A percentile compares a stretch with the other conserved stretches of the same genome.
These are phyloP conservation scores for Nymphicus hollandicus DNA, from an alignment of 2,113 vertebrate genomes.

Conservation along the genomic window DNA sequence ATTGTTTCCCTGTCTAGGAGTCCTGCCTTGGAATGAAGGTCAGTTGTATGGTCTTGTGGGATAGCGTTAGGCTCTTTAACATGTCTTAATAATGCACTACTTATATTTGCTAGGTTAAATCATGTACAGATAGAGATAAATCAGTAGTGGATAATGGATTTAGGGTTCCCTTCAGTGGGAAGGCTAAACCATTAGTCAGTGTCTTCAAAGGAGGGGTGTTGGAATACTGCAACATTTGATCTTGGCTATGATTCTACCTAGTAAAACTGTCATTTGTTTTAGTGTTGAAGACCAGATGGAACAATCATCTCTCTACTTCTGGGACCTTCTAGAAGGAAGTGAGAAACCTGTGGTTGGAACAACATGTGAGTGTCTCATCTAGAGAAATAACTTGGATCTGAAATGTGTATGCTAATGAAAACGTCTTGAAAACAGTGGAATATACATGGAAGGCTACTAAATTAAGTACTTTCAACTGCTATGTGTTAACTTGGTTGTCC, in stretches of 20 bases:
- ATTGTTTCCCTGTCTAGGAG: neutral
- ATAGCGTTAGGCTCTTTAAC: neutral
- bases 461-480: neutral
- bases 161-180: neutral
- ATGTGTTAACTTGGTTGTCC: fast-evolving
- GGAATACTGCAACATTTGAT: neutral
- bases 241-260: neutral
- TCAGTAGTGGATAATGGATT: neutral
- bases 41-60: neutral
- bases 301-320: constrained; percentile 81
- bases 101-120: neutral
- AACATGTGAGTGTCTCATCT: constrained; percentile 82
- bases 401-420: neutral
- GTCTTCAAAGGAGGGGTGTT: neutral
- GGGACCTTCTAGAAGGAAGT: constrained; percentile 91
- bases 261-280: neutral
- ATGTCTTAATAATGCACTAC: neutral
- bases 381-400: neutral
- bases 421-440: neutral
- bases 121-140: neutral
- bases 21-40: neutral
- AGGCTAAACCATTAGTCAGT: neutral
- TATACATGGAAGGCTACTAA: neutral
- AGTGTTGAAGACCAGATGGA: constrained; percentile 91
- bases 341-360: constrained; percentile 90